These are phyloP conservation scores for Clanis bilineata DNA, from an alignment of 2,888 invertebrate species.

Conservation along the genomic window DNA sequence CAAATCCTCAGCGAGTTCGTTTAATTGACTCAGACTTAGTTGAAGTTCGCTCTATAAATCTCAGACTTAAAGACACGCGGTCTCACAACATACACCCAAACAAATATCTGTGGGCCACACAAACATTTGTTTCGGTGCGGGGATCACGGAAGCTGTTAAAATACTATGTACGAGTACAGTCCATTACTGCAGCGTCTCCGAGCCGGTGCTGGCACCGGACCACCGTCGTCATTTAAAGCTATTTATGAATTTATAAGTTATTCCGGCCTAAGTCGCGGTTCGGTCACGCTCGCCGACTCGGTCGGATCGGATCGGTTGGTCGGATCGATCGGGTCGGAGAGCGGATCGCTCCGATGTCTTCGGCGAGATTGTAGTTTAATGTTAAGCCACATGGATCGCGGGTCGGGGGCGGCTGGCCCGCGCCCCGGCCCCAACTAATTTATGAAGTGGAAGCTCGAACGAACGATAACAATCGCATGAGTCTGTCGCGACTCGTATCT, in stretches of 20 bases:
- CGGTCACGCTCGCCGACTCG: slow-evolving; percentile 15
- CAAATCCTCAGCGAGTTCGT: too few species aligned
- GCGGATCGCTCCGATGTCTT: slow-evolving; percentile 43
- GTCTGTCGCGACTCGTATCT: not conserved
- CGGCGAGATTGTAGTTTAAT: slow-evolving; percentile 55
- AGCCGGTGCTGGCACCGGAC: slow-evolving; percentile 59
- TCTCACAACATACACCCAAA: too few species aligned
- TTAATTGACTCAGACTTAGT: too few species aligned
- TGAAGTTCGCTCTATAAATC: too few species aligned
- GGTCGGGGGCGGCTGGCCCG: slow-evolving; percentile 66
- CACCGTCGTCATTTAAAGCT: slow-evolving; percentile 29
- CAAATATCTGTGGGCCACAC: too few species aligned
- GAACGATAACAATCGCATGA: slow-evolving; percentile 16
- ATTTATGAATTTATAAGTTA: slow-evolving; percentile 63
- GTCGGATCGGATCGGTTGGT: too few species aligned
- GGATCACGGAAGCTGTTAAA: too few species aligned
- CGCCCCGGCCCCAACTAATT: slow-evolving; percentile 39
- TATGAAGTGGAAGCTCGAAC: slow-evolving; percentile 26
- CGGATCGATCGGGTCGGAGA: not conserved
- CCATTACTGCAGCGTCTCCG: slow-evolving; percentile 25
- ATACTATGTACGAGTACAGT: too few species aligned
- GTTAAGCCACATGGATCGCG: slow-evolving; percentile 48
- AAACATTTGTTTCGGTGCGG: too few species aligned
- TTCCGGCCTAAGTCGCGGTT: slow-evolving; percentile 51
- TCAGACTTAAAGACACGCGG: too few species aligned